Percentiles rank a stretch among this genome's conserved stretches.
These are phyloP conservation scores for Phoebastria nigripes DNA, from an alignment of 2,797 vertebrate genomes.

Conservation along the genomic window DNA sequence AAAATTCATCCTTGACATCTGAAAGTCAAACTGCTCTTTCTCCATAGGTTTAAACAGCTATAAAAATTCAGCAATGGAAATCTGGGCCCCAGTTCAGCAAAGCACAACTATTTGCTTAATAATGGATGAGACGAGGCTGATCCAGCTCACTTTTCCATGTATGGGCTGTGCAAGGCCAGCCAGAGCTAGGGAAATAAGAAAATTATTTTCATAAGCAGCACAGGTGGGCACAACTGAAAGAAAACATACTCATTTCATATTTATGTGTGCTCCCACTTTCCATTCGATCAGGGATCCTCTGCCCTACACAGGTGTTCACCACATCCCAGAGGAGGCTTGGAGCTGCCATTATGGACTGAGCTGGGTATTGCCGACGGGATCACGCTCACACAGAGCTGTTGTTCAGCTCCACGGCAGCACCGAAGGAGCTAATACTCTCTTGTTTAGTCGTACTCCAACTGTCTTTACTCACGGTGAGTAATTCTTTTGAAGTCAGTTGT, in stretches of 20 bases:
- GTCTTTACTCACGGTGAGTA: constrained; percentile 28
- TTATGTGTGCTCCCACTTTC: not conserved
- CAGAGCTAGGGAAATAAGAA: not conserved
- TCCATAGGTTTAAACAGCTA: not conserved
- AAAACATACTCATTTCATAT: not conserved
- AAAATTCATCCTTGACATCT: not conserved
- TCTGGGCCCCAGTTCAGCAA: not conserved
- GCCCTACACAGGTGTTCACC: not conserved
- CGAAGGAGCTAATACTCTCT: not conserved
- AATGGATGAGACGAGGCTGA: not conserved
- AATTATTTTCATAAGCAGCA: not conserved
- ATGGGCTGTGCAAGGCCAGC: not conserved
- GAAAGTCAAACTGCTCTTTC: not conserved
- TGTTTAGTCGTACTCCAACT: constrained; percentile 22
- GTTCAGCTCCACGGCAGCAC: not conserved
- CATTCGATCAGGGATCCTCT: not conserved
- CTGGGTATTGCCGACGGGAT: not conserved
- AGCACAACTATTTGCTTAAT: not conserved
- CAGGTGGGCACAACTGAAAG: not conserved
- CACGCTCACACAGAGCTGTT: not conserved
- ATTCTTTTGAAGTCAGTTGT: constrained; percentile 55
- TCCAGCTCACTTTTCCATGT: not conserved
- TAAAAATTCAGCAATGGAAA: not conserved
- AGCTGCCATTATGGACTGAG: not conserved
- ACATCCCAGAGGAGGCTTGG: not conserved